A percentile compares a stretch with the other conserved stretches of the same genome.
phyloP scores from a whole-genome alignment of 2,797 vertebrate genomes.

The Paedocypris micromegethes region DNA sequence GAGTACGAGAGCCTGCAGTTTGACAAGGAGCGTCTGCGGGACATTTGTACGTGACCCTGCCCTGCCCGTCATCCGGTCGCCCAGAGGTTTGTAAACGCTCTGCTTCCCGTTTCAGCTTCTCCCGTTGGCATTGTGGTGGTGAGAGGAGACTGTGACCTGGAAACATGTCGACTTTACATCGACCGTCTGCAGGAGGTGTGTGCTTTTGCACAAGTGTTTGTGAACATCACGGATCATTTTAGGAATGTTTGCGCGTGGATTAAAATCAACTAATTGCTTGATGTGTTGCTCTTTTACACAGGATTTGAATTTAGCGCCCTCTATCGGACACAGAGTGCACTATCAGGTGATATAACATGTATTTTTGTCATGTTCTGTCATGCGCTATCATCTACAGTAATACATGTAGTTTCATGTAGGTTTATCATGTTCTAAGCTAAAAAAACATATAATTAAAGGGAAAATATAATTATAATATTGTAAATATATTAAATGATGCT shows the following conservation, averaged over 20 bases:
- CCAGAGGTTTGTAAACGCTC: conserved; percentile 39
- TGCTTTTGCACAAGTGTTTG: neutral
- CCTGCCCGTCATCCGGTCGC: neutral
- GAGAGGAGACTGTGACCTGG: conserved; percentile 93
- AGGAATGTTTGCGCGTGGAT: too few species aligned
- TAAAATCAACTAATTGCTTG: neutral
- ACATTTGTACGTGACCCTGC: conserved; percentile 83
- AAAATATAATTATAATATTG: too few species aligned
- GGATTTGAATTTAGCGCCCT: conserved; percentile 73
- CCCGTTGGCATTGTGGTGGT: conserved; percentile 96
- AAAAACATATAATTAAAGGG: too few species aligned
- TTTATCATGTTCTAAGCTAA: too few species aligned
- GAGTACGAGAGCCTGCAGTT: conserved; percentile 93
- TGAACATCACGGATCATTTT: neutral
- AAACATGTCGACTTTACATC: conserved; percentile 94
- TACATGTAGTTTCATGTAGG: too few species aligned
- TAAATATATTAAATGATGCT: too few species aligned
- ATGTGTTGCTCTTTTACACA: conserved; percentile 53
- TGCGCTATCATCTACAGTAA: too few species aligned
- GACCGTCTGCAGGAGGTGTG: conserved; percentile 92
- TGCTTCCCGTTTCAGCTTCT: conserved; percentile 70
- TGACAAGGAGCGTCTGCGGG: conserved; percentile 90
- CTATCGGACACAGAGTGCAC: conserved; percentile 85
- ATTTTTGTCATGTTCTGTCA: too few species aligned
- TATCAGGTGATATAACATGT: conserved; percentile 78